Percentiles rank a stretch among this genome's conserved stretches.
phyloP scores from a whole-genome alignment of 2,888 invertebrate species.

The Orthonevra nobilis region DNA sequence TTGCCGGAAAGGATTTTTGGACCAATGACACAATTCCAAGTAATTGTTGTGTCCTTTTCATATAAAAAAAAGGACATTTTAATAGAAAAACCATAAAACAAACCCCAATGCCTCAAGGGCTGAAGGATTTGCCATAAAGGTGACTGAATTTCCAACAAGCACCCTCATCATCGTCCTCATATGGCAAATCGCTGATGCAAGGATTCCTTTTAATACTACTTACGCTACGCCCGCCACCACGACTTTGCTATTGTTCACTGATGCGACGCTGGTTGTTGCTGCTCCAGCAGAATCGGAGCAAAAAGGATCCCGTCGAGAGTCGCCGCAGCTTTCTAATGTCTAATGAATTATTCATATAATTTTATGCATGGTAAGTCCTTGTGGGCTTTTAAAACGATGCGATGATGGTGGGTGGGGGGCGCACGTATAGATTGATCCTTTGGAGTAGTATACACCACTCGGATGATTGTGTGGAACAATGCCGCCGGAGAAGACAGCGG shows the following conservation, averaged over 20 bases:
- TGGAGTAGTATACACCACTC: neutral
- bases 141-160: constrained; percentile 31
- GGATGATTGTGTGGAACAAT: neutral
- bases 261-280: constrained; percentile 21
- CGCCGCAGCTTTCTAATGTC: constrained; percentile 37
- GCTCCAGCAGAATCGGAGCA: constrained; percentile 19
- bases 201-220: constrained; percentile 3
- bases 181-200: constrained; percentile 37
- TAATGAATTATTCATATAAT: constrained; percentile 67
- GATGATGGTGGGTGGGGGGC: neutral
- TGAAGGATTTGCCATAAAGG: too few relatives aligned
- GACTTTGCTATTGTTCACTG: constrained; percentile 24
- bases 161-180: constrained; percentile 40
- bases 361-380: constrained; percentile 53
- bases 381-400: neutral
- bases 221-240: neutral
- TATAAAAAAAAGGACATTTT: constrained; percentile 14
- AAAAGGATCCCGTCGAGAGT: constrained; percentile 36
- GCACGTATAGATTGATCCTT: too few relatives aligned
- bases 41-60: constrained; percentile 3
- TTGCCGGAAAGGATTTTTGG: neutral
- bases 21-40: too few relatives aligned
- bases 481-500: constrained; percentile 6
- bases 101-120: too few relatives aligned
- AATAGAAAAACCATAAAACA: constrained; percentile 11